These are phyloP conservation scores for Lanius ludovicianus DNA, from an alignment of 2,113 vertebrate genomes.

Conservation along the genomic window DNA sequence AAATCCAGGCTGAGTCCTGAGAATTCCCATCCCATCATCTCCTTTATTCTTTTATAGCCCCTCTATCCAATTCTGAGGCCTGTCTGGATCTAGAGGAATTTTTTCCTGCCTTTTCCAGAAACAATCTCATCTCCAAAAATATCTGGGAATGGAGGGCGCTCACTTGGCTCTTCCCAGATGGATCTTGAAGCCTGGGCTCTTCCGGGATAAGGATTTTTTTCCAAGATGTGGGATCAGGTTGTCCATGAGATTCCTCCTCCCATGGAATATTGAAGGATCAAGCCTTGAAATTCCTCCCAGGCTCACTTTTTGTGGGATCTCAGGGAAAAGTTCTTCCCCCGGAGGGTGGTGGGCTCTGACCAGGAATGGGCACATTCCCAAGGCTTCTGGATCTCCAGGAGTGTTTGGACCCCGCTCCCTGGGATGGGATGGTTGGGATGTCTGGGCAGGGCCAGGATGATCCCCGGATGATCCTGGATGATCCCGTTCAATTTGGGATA, in stretches of 20 bases:
- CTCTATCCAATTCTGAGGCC: neutral
- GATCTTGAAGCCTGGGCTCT: neutral
- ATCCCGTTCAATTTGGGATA: neutral
- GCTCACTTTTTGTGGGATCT: neutral
- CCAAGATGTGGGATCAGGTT: neutral
- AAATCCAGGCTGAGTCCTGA: neutral
- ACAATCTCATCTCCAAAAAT: neutral
- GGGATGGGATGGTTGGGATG: neutral
- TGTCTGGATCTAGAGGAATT: neutral
- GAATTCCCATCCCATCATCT: neutral
- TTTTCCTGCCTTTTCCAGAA: constrained; percentile 10
- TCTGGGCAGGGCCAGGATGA: neutral
- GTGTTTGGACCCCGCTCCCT: accelerated
- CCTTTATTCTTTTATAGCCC: neutral
- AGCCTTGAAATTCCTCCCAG: neutral
- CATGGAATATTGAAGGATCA: neutral
- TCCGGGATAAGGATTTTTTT: neutral
- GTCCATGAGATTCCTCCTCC: neutral
- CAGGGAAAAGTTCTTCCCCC: neutral
- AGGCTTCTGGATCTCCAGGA: neutral
- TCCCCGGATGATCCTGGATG: neutral
- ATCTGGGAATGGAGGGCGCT: neutral
- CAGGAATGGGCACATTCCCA: neutral
- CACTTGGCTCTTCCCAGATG: neutral
- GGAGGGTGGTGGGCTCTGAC: neutral